phyloP scores from a whole-genome alignment of 2,113 vertebrate genomes.

The Isurus oxyrinchus region DNA sequence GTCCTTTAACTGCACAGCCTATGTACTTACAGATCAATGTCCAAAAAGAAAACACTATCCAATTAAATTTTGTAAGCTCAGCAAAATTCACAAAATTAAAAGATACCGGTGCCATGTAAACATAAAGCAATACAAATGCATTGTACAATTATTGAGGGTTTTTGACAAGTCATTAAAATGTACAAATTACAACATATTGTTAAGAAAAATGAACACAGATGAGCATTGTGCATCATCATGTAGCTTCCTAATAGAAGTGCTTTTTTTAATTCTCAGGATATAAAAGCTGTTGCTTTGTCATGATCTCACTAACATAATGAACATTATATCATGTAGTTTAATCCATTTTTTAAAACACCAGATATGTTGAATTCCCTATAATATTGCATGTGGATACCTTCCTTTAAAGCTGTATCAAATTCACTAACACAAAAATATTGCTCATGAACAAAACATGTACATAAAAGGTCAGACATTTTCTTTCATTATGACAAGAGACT shows the following conservation, averaged over 20 bases:
- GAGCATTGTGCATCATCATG: not conserved
- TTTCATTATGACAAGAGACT: constrained; percentile 61
- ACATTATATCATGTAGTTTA: not conserved
- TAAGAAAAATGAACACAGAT: not conserved
- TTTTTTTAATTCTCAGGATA: not conserved
- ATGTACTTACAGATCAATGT: constrained; percentile 1
- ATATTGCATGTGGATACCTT: not conserved
- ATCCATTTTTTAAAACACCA: not conserved
- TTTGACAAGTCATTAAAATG: constrained; percentile 22
- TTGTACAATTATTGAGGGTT: not conserved
- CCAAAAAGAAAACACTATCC: not conserved
- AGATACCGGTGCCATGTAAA: not conserved
- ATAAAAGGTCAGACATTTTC: constrained; percentile 61
- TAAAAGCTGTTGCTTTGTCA: not conserved
- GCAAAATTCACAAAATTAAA: constrained; percentile 24
- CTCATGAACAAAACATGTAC: constrained; percentile 36
- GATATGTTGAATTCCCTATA: not conserved
- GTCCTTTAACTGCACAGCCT: constrained; percentile 5
- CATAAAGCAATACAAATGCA: constrained; percentile 11
- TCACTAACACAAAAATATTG: not conserved
- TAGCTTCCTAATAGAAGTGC: not conserved
- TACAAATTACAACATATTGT: constrained; percentile 31
- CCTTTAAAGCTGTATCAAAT: not conserved
- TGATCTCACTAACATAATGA: not conserved
- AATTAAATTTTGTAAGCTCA: not conserved